Percentiles rank a stretch among this genome's conserved stretches.
These are phyloP conservation scores for Elaphurus davidianus DNA, from an alignment of 2,113 vertebrate genomes.

Conservation along the genomic window DNA sequence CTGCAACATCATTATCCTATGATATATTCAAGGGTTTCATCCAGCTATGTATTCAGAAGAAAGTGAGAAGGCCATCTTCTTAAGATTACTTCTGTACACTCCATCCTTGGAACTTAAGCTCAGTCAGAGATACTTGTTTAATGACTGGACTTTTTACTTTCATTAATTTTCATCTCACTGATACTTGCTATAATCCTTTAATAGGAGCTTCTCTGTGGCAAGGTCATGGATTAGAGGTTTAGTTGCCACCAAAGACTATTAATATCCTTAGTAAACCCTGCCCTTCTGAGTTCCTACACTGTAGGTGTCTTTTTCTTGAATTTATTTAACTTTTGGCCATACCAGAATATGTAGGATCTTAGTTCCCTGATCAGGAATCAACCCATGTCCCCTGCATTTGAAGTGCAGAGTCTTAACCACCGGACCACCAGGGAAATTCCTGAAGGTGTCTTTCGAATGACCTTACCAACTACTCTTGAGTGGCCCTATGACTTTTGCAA, in stretches of 20 bases:
- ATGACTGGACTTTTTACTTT: neutral
- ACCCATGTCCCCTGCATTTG: neutral
- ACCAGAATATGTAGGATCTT: neutral
- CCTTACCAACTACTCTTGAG: neutral
- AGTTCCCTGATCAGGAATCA: neutral
- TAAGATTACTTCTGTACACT: neutral
- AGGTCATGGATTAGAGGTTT: neutral
- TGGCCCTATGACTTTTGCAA: neutral
- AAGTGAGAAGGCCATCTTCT: neutral
- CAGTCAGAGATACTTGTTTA: neutral
- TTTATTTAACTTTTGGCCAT: neutral
- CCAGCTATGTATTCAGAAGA: neutral
- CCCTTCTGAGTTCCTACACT: neutral
- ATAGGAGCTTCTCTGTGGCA: neutral
- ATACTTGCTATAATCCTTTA: neutral
- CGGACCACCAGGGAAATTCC: neutral
- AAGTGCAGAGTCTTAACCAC: neutral
- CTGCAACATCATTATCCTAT: neutral
- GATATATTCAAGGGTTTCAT: neutral
- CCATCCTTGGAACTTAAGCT: neutral
- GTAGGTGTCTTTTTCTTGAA: neutral
- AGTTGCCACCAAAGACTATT: neutral
- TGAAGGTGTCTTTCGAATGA: neutral
- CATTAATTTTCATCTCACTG: neutral
- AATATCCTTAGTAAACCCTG: neutral